Evolutionary conservation across 2,888 invertebrate genomes (phyloP), one percentile per base, ranked within the genome.

Genomic region (Pedicia rivosa): DNA sequence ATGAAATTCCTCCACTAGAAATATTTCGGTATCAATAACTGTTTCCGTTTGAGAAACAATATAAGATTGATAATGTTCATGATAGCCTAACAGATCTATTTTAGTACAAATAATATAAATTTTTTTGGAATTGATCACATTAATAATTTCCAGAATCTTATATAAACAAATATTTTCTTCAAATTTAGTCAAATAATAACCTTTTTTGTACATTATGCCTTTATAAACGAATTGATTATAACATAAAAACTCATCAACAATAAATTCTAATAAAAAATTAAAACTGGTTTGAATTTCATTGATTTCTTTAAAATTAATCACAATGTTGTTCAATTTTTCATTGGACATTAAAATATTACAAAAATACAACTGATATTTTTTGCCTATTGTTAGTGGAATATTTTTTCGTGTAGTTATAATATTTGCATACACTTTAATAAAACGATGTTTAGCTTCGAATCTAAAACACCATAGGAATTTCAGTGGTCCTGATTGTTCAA

Each of bases 31-130:
- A n/a, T n/a, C n/a, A n/a, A n/a, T n/a, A n/a, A n/a, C n/a, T n/a
- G n/a, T n/a, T n/a, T n/a, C n/a, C n/a, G n/a, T n/a, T n/a, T n/a
- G n/a, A n/a, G n/a, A n/a, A n/a, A 30, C 16, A 16, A 16, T 9
- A 30, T 16, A 30, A 5, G 30, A 14, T 30, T 30, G 30, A 30
- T 16, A 30, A 30, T 30, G 30, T n/a, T n/a, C n/a, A n/a, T n/a
- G n/a, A n/a, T n/a, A n/a, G n/a, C n/a, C n/a, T n/a, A n/a, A n/a
- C n/a, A n/a, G n/a, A n/a, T n/a, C n/a, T n/a, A n/a, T n/a, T n/a
- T n/a, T n/a, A n/a, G n/a, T n/a, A n/a, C n/a, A n/a, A n/a, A n/a
- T n/a, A n/a, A n/a, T n/a, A n/a, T n/a, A n/a, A n/a, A n/a, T n/a
- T n/a, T n/a, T n/a, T n/a, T n/a, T n/a, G n/a, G n/a, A n/a, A n/a